phyloP scores from a whole-genome alignment of 1,140 invertebrate species.

The Homalodisca vitripennis region DNA sequence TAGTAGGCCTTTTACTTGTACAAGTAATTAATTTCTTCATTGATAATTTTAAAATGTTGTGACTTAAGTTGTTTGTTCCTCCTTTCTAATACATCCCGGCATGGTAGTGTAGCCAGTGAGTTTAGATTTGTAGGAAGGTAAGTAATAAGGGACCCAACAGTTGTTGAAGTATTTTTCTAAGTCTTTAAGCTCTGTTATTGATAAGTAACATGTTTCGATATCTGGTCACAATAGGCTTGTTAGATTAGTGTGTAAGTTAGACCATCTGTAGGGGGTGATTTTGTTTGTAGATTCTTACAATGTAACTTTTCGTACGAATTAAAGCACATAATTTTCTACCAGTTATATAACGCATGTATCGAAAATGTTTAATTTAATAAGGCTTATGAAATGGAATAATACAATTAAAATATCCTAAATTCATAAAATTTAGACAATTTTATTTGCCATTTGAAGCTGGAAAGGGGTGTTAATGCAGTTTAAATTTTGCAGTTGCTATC shows the following conservation, averaged over 20 bases:
- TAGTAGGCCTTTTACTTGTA: no score
- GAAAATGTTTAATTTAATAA: neutral
- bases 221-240: neutral
- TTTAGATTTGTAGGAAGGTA: neutral
- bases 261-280: neutral
- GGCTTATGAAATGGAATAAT: neutral
- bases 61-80: no score
- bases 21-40: no score
- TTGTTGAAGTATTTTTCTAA: slow-evolving; percentile 14
- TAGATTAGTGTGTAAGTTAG: neutral
- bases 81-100: no score
- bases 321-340: neutral
- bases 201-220: neutral
- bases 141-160: neutral
- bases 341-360: neutral
- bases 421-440: neutral
- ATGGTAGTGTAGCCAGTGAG: no score
- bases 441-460: neutral
- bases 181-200: neutral
- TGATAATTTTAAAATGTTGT: no score
- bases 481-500: neutral
- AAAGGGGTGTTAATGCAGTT: neutral
- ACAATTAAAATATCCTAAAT: neutral
- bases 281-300: neutral
- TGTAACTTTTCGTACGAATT: neutral